Percentiles rank a stretch among this genome's conserved stretches.
These are phyloP conservation scores for Ivindomyrus marchei DNA, from an alignment of 2,113 vertebrate genomes.

Conservation along the genomic window DNA sequence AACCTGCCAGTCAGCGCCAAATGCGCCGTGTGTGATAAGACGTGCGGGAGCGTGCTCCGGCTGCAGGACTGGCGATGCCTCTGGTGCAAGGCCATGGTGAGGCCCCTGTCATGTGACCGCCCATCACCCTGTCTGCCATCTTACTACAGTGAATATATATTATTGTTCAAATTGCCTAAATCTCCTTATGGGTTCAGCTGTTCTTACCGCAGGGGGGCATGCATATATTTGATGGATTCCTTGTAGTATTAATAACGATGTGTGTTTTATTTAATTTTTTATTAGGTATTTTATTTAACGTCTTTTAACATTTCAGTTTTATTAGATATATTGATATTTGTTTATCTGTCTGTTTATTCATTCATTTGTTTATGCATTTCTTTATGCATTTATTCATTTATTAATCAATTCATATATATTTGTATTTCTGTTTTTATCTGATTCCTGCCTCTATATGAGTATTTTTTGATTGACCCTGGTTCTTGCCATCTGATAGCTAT, in stretches of 20 bases:
- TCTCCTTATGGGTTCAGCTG: not conserved
- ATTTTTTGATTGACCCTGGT: not conserved
- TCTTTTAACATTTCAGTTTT: not conserved
- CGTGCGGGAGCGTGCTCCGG: constrained; percentile 89
- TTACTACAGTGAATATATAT: not conserved
- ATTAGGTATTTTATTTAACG: not conserved
- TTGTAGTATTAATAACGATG: not conserved
- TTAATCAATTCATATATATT: not conserved
- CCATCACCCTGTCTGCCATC: not conserved
- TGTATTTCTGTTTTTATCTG: not conserved
- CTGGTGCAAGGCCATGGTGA: constrained; percentile 98
- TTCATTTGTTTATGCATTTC: too few relatives aligned
- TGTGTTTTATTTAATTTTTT: not conserved
- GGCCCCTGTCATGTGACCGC: constrained; percentile 18
- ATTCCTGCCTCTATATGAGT: not conserved
- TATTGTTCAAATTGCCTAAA: not conserved
- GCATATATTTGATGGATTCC: not conserved
- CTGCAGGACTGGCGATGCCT: constrained; percentile 98
- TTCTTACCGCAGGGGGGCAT: too few relatives aligned
- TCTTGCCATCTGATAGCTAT: not conserved
- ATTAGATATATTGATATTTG: not conserved
- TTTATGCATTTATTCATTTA: too few relatives aligned
- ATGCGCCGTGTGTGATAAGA: constrained; percentile 95
- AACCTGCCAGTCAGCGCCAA: constrained; percentile 96
- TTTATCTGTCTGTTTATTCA: not conserved